Base-by-base conservation (phyloP, 1,140 invertebrate genomes). In the Neodiprion lecontei region DNA sequence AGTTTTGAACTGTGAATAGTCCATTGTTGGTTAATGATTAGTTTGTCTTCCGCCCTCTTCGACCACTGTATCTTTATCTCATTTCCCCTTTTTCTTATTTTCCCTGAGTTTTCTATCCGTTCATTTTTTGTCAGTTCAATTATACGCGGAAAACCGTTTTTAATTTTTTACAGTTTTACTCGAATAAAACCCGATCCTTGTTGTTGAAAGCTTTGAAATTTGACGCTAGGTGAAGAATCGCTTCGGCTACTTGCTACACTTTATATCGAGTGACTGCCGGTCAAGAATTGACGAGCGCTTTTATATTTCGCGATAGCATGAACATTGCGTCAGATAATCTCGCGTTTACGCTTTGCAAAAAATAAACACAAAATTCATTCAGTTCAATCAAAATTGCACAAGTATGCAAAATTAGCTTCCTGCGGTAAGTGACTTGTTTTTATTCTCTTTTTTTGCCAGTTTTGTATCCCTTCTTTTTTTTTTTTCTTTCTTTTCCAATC, bases 261-360 rank as follows among this genome's bases (percentile, higher is more conserved):
- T 14, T 17, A 17, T 14, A 12, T 61, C 53, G 53, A 61, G 11
- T 61, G 53, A 61, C 53, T 61, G 11, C 53, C 53, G 53, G 53
- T 17, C 53, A 61, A 61, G 11, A 14, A 61, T 7, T 61, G 53
- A 73, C 70, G 69, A 69, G 77, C 70, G 82, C 86, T 86, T 87
- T 86, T 88, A 88, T 88, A 88, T 83, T 81, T 82, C 75, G 78
- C 76, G 85, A 83, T 84, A 82, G 76, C 78, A 79, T 0, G 4
- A 81, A 82, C 72, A 79, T 88, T 88, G 85, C 85, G 83, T 87
- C 86, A 88, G 86, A 69, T 47, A 69, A 17, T 21, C 11, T 69
- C 40, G 28, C 28, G 28, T 40, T 40, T 40, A 61, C 14, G 9
- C 53, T 61, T 5, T 61, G 11, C 53, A 17, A 17, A 61, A 61